These are phyloP conservation scores for Eumacrocentrus americanus DNA, from an alignment of 2,888 invertebrate species.

Conservation along the genomic window DNA sequence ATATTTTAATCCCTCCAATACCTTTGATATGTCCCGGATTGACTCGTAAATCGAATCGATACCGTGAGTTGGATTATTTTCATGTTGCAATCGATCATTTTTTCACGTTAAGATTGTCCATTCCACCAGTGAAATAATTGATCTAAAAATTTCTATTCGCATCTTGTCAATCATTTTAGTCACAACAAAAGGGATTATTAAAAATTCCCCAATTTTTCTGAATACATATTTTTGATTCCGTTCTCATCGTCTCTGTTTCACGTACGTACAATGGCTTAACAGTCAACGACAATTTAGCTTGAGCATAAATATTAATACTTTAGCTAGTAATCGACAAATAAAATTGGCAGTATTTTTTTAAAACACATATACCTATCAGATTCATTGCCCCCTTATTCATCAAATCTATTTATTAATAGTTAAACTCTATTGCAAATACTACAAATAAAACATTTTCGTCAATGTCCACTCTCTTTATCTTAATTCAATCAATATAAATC, in stretches of 20 bases:
- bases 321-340: neutral
- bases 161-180: too few species aligned
- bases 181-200: too few species aligned
- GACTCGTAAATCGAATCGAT: constrained; percentile 18
- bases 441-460: neutral
- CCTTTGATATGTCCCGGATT: constrained; percentile 54
- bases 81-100: neutral
- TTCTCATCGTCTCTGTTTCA: neutral
- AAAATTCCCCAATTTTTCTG: neutral
- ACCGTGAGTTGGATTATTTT: neutral
- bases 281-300: too few species aligned
- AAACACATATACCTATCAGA: neutral
- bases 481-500: neutral
- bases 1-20: constrained; percentile 25
- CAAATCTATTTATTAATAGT: neutral
- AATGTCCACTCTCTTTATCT: too few species aligned
- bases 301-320: neutral
- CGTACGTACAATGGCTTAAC: too few species aligned
- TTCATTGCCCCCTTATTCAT: neutral
- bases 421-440: neutral
- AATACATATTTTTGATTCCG: neutral
- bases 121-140: neutral
- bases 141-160: neutral
- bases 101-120: constrained; percentile 1
- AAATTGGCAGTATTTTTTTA: neutral